Evolutionary conservation across 2,113 vertebrate genomes (phyloP).

Genomic region (Azemiops feae): DNA sequence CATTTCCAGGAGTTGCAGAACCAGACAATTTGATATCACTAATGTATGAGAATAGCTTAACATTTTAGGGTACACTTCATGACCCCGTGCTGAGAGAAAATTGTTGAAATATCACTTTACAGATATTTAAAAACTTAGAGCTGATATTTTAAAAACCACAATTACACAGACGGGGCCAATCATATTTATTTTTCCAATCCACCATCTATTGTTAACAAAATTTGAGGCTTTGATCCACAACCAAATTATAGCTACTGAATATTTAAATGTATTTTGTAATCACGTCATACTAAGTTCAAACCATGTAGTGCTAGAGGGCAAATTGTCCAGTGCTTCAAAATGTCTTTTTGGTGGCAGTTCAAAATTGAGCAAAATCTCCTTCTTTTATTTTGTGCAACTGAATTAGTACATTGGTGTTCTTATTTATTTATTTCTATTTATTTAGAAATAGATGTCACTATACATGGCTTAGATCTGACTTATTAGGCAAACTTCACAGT

Average conservation of each 20-base stretch:
- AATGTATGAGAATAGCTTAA: not conserved
- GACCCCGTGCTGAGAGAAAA: not conserved
- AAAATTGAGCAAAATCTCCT: not conserved
- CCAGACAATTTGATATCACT: not conserved
- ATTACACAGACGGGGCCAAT: not conserved
- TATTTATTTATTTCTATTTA: not conserved
- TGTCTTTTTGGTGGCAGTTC: not conserved
- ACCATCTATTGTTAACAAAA: not conserved
- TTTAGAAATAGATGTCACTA: not conserved
- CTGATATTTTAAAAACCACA: not conserved
- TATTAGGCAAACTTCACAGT: not conserved
- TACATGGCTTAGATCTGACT: not conserved
- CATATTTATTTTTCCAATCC: not conserved
- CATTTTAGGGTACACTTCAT: not conserved
- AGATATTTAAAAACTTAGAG: not conserved
- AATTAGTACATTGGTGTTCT: not conserved
- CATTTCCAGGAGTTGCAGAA: not conserved
- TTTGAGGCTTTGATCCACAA: not conserved
- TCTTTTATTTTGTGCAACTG: not conserved
- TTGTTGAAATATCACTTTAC: not conserved
- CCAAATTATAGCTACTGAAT: not conserved
- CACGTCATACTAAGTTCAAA: not conserved
- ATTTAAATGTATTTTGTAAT: not conserved
- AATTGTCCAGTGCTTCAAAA: not conserved
- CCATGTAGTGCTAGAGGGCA: not conserved